Evolutionary conservation across 2,797 vertebrate genomes (phyloP).

Genomic region (Prunella strophiata): DNA sequence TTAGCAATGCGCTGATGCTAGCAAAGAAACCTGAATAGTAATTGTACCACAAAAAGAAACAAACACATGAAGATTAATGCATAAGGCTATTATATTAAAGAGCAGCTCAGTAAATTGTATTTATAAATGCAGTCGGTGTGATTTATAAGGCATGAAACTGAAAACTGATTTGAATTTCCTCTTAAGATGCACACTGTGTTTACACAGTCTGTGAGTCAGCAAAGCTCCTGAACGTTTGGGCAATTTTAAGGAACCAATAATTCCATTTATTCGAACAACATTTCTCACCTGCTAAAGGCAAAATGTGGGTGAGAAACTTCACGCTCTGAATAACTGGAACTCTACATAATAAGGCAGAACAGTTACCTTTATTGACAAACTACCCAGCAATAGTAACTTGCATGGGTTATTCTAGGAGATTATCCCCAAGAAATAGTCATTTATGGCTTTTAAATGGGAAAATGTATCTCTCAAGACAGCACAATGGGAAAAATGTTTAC

Average conservation of each 20-base stretch:
- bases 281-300: not conserved
- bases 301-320: not conserved
- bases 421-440: not conserved
- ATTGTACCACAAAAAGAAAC: not conserved
- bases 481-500: not conserved
- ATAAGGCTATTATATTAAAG: not conserved
- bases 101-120: constrained; percentile 18
- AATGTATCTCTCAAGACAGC: not conserved
- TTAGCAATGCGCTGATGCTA: not conserved
- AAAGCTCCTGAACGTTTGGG: not conserved
- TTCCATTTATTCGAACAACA: not conserved
- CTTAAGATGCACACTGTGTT: not conserved
- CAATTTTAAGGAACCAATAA: not conserved
- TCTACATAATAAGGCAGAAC: not conserved
- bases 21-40: constrained; percentile 12
- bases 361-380: not conserved
- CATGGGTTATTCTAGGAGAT: not conserved
- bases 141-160: constrained; percentile 14
- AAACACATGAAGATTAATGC: not conserved
- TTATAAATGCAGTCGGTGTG: not conserved
- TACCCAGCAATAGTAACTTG: not conserved
- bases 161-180: not conserved
- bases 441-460: not conserved
- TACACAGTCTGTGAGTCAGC: not conserved
- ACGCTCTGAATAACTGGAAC: not conserved